These are phyloP conservation scores for Ophion slaviceki DNA, from an alignment of 2,888 invertebrate genomes.

Conservation along the genomic window DNA sequence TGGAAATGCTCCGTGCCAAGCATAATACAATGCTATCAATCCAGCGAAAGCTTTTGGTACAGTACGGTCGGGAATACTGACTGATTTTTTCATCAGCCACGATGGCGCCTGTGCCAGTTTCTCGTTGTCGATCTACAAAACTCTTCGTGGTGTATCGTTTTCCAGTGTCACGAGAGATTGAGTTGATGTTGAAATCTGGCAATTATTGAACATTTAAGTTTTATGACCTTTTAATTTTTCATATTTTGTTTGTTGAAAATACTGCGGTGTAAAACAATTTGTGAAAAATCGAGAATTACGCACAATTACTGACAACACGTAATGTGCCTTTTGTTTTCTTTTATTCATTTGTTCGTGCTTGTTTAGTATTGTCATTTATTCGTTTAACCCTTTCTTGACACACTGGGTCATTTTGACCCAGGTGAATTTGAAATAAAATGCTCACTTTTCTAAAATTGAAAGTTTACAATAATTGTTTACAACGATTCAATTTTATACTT, in stretches of 20 bases:
- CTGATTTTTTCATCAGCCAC: conserved; percentile 3
- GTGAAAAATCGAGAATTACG: too few relatives aligned
- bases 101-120: conserved; percentile 1
- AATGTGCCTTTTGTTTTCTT: too few relatives aligned
- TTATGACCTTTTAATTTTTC: not conserved
- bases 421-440: too few relatives aligned
- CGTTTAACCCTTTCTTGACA: too few relatives aligned
- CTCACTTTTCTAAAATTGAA: too few relatives aligned
- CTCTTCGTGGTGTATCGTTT: conserved; percentile 2
- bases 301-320: too few relatives aligned
- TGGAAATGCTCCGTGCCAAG: conserved; percentile 11
- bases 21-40: not conserved
- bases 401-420: too few relatives aligned
- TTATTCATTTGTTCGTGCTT: too few relatives aligned
- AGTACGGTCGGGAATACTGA: not conserved
- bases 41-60: not conserved
- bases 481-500: too few relatives aligned
- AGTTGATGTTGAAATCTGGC: conserved; percentile 3
- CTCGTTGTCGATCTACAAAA: not conserved
- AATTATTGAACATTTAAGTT: not conserved
- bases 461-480: too few relatives aligned
- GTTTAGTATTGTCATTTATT: too few relatives aligned
- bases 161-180: not conserved
- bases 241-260: too few relatives aligned
- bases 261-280: not conserved